A percentile compares a stretch with the other conserved stretches of the same genome.
Conservation (phyloP, 2,113 vertebrate genomes). For the Peromyscus polionotus region DNA sequence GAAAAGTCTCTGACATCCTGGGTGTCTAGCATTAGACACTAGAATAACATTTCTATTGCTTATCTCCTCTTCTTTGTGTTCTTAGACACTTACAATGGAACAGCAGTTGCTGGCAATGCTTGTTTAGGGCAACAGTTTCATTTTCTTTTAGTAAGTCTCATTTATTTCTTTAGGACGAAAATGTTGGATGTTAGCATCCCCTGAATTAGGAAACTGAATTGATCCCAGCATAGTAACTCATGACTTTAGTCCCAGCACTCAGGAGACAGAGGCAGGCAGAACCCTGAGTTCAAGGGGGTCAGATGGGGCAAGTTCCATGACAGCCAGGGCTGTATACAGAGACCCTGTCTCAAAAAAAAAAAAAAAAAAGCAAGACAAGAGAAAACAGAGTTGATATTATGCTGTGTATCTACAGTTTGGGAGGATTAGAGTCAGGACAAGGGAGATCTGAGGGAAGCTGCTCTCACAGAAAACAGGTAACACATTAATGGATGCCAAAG, state of each 20-base stretch:
- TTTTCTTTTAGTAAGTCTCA: conserved; percentile 34
- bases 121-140: conserved; percentile 31
- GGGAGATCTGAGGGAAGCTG: neutral
- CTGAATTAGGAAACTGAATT: neutral
- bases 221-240: neutral
- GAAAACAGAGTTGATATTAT: neutral
- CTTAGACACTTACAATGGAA: neutral
- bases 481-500: neutral
- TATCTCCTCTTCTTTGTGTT: neutral
- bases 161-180: conserved; percentile 15
- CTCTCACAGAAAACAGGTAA: neutral
- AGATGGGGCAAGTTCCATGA: neutral
- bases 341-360: neutral
- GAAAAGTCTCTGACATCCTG: neutral
- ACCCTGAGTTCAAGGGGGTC: neutral
- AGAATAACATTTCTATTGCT: conserved; percentile 19
- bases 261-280: neutral
- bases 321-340: too few species aligned
- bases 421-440: neutral
- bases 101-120: neutral
- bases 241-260: neutral
- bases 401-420: neutral
- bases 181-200: neutral
- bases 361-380: neutral
- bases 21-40: neutral